phyloP scores from a whole-genome alignment of 2,113 vertebrate species.

The Struthio camelus region DNA sequence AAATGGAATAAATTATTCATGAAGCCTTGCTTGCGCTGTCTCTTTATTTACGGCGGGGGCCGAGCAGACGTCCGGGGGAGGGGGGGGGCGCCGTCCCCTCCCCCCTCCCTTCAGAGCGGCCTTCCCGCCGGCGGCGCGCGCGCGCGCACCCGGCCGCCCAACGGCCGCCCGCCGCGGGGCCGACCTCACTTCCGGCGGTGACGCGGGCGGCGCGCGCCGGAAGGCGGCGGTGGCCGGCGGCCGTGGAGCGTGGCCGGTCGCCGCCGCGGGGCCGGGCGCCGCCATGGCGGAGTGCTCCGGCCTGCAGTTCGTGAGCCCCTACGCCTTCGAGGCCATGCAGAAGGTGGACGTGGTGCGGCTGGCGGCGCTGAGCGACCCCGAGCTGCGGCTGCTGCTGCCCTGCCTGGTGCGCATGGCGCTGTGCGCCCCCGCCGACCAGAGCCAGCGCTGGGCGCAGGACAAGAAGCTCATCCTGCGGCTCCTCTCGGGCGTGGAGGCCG shows the following conservation, averaged over 20 bases:
- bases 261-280: neutral
- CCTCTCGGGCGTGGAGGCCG: conserved; percentile 95
- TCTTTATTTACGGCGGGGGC: neutral
- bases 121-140: neutral
- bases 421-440: conserved; percentile 97
- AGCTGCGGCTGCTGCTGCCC: conserved; percentile 91
- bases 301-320: conserved; percentile 93
- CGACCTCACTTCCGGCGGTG: neutral
- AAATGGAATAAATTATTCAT: conserved; percentile 83
- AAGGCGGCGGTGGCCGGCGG: neutral
- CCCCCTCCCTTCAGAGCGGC: no score
- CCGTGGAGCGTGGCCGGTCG: neutral
- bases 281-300: conserved; percentile 84
- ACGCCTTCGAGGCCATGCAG: conserved; percentile 98
- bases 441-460: conserved; percentile 95
- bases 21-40: conserved; percentile 72
- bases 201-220: neutral
- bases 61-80: no score
- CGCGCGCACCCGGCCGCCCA: no score
- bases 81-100: neutral
- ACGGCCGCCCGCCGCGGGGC: fast-evolving
- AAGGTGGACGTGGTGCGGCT: conserved; percentile 93
- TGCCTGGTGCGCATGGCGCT: conserved; percentile 97
- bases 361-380: conserved; percentile 91
- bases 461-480: conserved; percentile 97